A percentile compares a stretch with the other conserved stretches of the same genome.
Evolutionary conservation across 1,140 invertebrate species (phyloP).

Genomic region (Ptiloglossa arizonensis): DNA sequence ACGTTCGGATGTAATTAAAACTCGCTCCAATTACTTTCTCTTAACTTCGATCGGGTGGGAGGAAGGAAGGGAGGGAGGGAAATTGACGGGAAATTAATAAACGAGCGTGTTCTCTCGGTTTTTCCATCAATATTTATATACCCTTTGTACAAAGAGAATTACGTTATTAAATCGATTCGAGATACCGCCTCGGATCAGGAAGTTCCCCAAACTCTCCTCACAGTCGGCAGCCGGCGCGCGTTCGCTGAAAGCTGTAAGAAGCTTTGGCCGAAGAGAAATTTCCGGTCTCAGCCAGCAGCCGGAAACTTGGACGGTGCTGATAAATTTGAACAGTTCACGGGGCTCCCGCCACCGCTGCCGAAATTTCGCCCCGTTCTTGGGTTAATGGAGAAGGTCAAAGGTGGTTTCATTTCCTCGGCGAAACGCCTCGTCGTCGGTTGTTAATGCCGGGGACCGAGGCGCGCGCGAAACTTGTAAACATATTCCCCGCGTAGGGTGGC

Average conservation of each 20-base stretch:
- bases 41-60: no score
- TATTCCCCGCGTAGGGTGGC: neutral
- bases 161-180: slow-evolving; percentile 33
- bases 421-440: neutral
- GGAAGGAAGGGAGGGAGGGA: no score
- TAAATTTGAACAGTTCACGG: slow-evolving; percentile 26
- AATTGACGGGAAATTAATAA: neutral
- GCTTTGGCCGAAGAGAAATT: slow-evolving; percentile 47
- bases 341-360: neutral
- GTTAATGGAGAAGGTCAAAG: slow-evolving; percentile 11
- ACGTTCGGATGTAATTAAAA: no score
- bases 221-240: slow-evolving; percentile 19
- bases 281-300: slow-evolving; percentile 24
- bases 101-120: neutral
- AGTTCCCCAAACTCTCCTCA: slow-evolving; percentile 19
- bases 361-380: slow-evolving; percentile 17
- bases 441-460: neutral
- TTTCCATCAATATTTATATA: slow-evolving; percentile 7
- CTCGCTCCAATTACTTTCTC: no score
- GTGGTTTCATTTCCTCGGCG: neutral
- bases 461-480: neutral
- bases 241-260: slow-evolving; percentile 42
- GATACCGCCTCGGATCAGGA: slow-evolving; percentile 7
- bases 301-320: slow-evolving; percentile 30
- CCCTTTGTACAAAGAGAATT: neutral